Percentiles rank a stretch among this genome's conserved stretches.
Conservation (phyloP, 2,888 invertebrate species). For the Ectobius pallidus region DNA sequence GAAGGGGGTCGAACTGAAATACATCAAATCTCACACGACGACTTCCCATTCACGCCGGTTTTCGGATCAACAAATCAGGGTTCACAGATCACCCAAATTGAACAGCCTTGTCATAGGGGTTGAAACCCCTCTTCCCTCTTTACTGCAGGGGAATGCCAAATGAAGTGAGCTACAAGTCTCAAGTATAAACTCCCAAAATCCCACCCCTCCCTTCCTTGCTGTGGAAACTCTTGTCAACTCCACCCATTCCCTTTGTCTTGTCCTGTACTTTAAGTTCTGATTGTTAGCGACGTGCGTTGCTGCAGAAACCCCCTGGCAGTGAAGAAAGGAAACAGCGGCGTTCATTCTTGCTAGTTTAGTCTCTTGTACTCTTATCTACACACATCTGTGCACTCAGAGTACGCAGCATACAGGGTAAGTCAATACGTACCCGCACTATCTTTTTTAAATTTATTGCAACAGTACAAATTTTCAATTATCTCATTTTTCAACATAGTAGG, state of each 20-base stretch:
- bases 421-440: too few species aligned
- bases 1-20: too few species aligned
- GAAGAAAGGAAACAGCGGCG: not conserved
- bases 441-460: too few species aligned
- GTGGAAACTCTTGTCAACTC: not conserved
- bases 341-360: not conserved
- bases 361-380: not conserved
- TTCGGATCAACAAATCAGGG: too few species aligned
- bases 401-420: too few species aligned
- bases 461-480: too few species aligned
- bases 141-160: not conserved
- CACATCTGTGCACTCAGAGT: too few species aligned
- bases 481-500: too few species aligned
- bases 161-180: not conserved
- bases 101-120: not conserved
- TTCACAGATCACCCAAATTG: too few species aligned
- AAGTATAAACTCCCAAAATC: conserved; percentile 8
- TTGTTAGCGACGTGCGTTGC: conserved; percentile 5
- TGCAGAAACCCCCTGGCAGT: not conserved
- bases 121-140: not conserved
- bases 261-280: conserved; percentile 16
- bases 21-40: too few species aligned
- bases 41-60: too few species aligned
- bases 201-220: not conserved
- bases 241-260: conserved; percentile 6